Evolutionary conservation across 2,888 invertebrate species (phyloP), one percentile per base, ranked within the genome.

Genomic region (Yponomeuta malinellus): DNA sequence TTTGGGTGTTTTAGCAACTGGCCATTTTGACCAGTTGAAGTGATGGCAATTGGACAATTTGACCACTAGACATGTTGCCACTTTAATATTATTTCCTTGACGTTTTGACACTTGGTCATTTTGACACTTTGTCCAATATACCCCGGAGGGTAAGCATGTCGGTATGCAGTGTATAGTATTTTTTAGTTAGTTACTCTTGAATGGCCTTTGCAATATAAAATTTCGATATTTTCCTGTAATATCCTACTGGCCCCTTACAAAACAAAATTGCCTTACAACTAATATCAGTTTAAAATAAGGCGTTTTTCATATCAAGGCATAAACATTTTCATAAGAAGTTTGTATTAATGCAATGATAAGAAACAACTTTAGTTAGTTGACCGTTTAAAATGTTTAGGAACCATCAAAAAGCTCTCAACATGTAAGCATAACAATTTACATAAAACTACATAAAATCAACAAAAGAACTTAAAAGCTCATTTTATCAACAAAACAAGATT

Each of bases 241-340:
- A 59, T 23, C 23, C 23, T 64, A 64, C 64, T 64, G 64, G 64
- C 64, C 64, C 64, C 64, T 29, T 64, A 29, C 12, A 59, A 59
- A 59, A 15, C 3, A 59, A 15, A 59, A 59, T 64, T 64, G 64
- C 64, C 64, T 64, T 64, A 64, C 23, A 64, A 31, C 64, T 64
- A 64, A 64, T 23, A 64, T 64, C 31, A 64, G 31, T 77, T 78
- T 82, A 77, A 82, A 81, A 82, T 86, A 89, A 89, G 88, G 88
- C 88, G 81, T 76, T 79, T 77, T 80, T 76, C 81, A 76, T 67
- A 77, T 84, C 84, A 86, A 89, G 87, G 88, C 88, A 82, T 84
- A 82, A 78, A 15, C 23, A 68, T 81, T 69, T 69, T 74, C 71
- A 72, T 73, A 81, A 81, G 81, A 77, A 74, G 74, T 72, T 77